Evolutionary conservation across 2,113 vertebrate genomes (phyloP).

Genomic region (Phylloscopus whistleri): DNA sequence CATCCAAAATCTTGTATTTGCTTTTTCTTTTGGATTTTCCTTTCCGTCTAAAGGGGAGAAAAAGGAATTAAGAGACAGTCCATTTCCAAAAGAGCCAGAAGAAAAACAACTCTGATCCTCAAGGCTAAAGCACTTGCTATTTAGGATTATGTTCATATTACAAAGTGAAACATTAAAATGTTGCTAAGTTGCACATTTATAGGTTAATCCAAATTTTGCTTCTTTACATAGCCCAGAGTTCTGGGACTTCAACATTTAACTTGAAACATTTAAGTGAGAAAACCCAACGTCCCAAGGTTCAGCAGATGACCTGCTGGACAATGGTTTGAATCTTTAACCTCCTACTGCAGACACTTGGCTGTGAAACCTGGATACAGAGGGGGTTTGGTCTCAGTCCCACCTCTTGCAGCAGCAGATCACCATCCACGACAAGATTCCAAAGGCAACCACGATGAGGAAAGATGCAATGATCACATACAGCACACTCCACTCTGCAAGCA

Average conservation of each 20-base stretch:
- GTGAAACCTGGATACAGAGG: background rate
- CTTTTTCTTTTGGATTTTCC: slow-evolving; percentile 92
- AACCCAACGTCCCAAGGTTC: background rate
- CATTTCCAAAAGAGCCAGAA: background rate
- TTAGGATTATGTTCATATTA: background rate
- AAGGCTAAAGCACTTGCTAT: background rate
- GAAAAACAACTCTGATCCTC: background rate
- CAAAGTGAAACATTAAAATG: background rate
- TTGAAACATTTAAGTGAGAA: background rate
- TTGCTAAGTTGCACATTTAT: background rate
- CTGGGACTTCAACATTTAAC: background rate
- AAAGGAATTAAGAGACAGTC: background rate
- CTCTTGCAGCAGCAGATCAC: slow-evolving; percentile 91
- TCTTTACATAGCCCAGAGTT: background rate
- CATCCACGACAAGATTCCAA: slow-evolving; percentile 88
- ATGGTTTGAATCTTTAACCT: background rate
- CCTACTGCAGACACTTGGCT: background rate
- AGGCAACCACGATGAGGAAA: slow-evolving; percentile 89
- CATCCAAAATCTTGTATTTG: slow-evolving; percentile 94
- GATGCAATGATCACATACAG: slow-evolving; percentile 94
- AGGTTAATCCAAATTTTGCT: background rate
- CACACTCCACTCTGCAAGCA: slow-evolving; percentile 93
- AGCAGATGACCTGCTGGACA: background rate
- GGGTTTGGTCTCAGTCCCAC: slow-evolving; percentile 61
- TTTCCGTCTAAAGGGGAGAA: slow-evolving; percentile 78